phyloP scores from a whole-genome alignment of 2,888 invertebrate genomes.

The Myopa testacea region DNA sequence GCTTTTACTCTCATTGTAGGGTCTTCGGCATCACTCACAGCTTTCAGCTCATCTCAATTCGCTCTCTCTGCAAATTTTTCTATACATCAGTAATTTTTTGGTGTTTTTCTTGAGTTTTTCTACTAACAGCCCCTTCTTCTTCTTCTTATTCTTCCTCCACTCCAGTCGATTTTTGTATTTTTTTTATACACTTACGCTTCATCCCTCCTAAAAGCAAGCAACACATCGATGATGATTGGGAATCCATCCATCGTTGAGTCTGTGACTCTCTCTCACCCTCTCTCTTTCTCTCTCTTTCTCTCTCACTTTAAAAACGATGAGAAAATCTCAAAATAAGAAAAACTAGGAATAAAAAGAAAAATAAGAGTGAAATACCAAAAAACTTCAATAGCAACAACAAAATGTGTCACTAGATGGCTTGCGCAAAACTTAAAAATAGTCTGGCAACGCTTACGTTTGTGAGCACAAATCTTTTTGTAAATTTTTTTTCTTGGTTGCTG shows the following conservation, averaged over 20 bases:
- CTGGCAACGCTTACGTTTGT: constrained; percentile 15
- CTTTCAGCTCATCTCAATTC: neutral
- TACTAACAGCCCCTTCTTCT: neutral
- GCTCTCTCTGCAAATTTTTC: constrained; percentile 5
- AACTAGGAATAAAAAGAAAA: neutral
- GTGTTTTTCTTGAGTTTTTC: neutral
- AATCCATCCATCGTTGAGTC: constrained; percentile 61
- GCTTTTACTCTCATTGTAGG: neutral
- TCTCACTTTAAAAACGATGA: neutral
- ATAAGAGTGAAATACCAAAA: neutral
- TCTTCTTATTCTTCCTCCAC: neutral
- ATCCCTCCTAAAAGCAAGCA: constrained; percentile 29
- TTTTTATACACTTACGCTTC: constrained; percentile 25
- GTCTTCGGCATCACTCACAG: neutral
- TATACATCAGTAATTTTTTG: constrained; percentile 6
- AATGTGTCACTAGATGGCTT: constrained; percentile 21
- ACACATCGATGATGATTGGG: constrained; percentile 68
- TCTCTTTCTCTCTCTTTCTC: neutral
- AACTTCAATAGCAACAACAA: constrained; percentile 2
- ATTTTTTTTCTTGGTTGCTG: neutral
- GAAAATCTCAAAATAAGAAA: too few relatives aligned
- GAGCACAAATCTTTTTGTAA: neutral
- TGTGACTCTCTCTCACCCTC: constrained; percentile 1
- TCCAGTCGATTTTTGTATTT: constrained; percentile 13
- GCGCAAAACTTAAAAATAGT: constrained; percentile 23